Evolutionary conservation across 1,140 invertebrate species (phyloP).

Genomic region (Rhizoglyphus robini): DNA sequence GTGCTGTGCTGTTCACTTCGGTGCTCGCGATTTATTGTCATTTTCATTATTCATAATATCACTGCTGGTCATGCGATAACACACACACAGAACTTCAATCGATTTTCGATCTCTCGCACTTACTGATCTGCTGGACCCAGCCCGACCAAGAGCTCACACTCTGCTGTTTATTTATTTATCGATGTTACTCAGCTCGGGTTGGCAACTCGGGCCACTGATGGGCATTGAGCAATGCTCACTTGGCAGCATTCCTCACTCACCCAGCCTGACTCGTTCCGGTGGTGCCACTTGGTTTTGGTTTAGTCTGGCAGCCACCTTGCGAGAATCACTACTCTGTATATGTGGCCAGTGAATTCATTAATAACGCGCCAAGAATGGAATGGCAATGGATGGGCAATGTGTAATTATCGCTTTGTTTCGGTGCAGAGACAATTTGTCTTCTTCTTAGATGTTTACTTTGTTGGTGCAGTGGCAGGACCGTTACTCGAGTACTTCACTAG

Average conservation of each 20-base stretch:
- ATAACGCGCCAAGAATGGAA: background rate
- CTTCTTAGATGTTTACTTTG: background rate
- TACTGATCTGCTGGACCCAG: no score
- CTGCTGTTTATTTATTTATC: conserved; percentile 1
- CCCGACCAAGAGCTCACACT: background rate
- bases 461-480: background rate
- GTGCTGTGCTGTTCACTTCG: background rate
- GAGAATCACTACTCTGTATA: no score
- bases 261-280: no score
- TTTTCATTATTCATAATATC: conserved; percentile 13
- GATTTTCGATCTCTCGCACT: conserved; percentile 2
- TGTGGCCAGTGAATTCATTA: no score
- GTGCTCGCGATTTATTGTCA: conserved; percentile 3
- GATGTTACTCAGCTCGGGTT: no score
- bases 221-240: no score
- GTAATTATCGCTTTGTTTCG: conserved; percentile 13
- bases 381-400: background rate
- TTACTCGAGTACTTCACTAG: no score
- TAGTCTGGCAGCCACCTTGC: no score
- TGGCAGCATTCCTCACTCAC: no score
- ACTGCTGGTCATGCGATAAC: background rate
- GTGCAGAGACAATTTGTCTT: background rate
- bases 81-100: background rate
- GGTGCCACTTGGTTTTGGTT: no score
- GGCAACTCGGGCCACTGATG: no score